These are phyloP conservation scores for Porphyrio hochstetteri DNA, from an alignment of 2,113 vertebrate genomes.

Conservation along the genomic window DNA sequence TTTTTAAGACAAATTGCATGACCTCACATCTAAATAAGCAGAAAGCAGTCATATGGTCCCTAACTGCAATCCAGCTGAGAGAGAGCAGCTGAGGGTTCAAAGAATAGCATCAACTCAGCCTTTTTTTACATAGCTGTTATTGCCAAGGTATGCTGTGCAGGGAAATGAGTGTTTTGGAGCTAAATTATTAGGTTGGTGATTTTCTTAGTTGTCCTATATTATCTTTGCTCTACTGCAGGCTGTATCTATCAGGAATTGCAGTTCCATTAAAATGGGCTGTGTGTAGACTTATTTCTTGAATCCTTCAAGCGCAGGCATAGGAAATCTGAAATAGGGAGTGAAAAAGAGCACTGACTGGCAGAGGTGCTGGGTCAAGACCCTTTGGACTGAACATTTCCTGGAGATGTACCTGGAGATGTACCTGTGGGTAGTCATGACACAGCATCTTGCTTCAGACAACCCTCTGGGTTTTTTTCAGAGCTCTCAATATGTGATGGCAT, in stretches of 20 bases:
- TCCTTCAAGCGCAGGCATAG: background rate
- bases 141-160: conserved; percentile 49
- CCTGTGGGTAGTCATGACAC: background rate
- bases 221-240: background rate
- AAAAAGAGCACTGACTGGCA: background rate
- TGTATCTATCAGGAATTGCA: background rate
- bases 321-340: background rate
- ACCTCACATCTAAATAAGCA: conserved; percentile 20
- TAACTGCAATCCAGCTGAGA: conserved; percentile 55
- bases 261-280: background rate
- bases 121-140: conserved; percentile 13
- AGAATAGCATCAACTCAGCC: conserved; percentile 41
- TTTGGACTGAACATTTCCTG: background rate
- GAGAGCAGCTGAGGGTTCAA: conserved; percentile 33
- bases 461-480: background rate
- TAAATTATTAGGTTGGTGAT: background rate
- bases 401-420: background rate
- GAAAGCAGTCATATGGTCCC: conserved; percentile 30
- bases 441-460: background rate
- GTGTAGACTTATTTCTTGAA: background rate
- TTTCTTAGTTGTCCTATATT: background rate
- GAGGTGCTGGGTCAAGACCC: background rate
- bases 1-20: conserved; percentile 9
- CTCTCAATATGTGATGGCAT: background rate
- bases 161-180: conserved; percentile 30